Evolutionary conservation across 2,113 vertebrate genomes (phyloP), one percentile per base, ranked within the genome.

Genomic region (Saccopteryx leptura): DNA sequence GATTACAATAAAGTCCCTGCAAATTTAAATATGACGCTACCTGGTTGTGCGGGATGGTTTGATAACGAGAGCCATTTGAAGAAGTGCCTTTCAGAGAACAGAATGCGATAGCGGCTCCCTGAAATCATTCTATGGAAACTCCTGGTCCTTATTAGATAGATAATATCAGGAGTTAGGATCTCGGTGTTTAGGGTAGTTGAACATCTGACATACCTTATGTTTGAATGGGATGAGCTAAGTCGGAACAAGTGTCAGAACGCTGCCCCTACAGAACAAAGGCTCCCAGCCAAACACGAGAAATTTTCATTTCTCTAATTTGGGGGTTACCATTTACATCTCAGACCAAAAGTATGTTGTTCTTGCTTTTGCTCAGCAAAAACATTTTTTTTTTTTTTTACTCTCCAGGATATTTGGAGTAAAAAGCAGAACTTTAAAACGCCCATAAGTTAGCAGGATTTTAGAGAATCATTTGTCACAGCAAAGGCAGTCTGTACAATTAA

Each of bases 11-110:
- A 98, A 98, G 97, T 97, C 97, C 93, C 94, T 98, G 97, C 89
- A 95, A 96, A 97, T 99, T 99, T 99, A 98, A 98, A 98, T 98
- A 96, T 31, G 89, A 98, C 97, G 97, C 96, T 97, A 97, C 89
- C 90, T 96, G 96, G 48, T 93, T 94, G 78, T 96, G 88, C 39
- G 54, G 96, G 96, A 95, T 87, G 66, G 93, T 96, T 96, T 93
- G 91, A 92, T 98, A 95, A 97, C 58, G 63, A 74, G 65, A 98
- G 88, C 93, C 66, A 56, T 93, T 94, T 75, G 92, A 94, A 94
- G 83, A 97, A 97, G 97, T 87, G 89, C 88, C 63, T 97, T 97
- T 90, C 79, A 94, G 71, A 95, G 93, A 79, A 61, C n/a, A 88
- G 87, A 76, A 83, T 89, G 15, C 75, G 65, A 31, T 83, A 52